Evolutionary conservation across 2,113 vertebrate genomes (phyloP), one percentile per base, ranked within the genome.

Genomic region (Sigmodon hispidus): DNA sequence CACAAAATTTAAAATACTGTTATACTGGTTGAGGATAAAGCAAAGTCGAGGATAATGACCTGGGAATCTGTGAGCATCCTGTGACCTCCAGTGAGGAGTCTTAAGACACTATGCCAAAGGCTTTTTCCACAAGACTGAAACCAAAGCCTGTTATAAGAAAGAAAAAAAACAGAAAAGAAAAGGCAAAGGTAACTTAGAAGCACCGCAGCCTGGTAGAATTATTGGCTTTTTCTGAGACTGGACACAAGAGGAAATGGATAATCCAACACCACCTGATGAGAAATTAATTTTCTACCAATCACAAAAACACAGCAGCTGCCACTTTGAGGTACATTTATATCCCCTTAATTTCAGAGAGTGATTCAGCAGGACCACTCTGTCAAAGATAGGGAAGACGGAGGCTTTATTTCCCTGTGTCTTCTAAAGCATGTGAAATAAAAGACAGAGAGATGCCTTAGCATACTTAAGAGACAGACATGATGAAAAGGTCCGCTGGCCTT

Each of bases 211-310:
- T 90, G 52, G 94, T 76, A 96, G 98, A 98, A 93, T 98, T 96
- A 97, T 0, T 87, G 97, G 72, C 94, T 97, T 95, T 95, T 95
- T 97, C 90, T 87, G 92, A 97, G 81, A 94, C 7, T 31, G 80
- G 94, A 94, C 70, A 59, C 65, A 0, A 34, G 77, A 67, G 86
- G 40, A 97, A 98, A 98, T 73, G 10, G 96, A 98, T 96, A 97
- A 97, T 95, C 88, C 90, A 94, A 29, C 0, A 1, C n/a, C 92
- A 91, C 52, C 52, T 76, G 92, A 94, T 95, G 96, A 97, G 92
- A 97, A 98, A 98, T 98, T 98, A 98, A 98, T 97, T 98, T 97
- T 87, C 80, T 96, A 69, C 83, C 96, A 95, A 94, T 96, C 97
- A 98, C 97, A 97, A 98, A 98, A 98, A 89, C 96, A 89, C 11